These are phyloP conservation scores for Xylota segnis DNA, from an alignment of 2,888 invertebrate genomes.

Conservation along the genomic window DNA sequence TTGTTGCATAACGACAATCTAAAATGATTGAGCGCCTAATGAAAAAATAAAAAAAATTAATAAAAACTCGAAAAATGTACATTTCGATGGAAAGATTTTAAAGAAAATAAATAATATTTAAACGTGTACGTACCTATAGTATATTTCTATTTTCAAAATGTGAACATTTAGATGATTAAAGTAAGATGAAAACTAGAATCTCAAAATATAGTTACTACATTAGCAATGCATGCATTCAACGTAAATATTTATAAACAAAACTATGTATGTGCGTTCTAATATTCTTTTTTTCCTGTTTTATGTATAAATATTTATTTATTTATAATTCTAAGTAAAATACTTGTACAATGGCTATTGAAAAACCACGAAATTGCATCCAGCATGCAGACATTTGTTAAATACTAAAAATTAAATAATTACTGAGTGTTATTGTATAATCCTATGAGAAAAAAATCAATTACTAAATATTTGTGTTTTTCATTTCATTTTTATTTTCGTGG, in stretches of 20 bases:
- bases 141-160: slow-evolving; percentile 50
- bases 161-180: slow-evolving; percentile 37
- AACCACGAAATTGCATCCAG: not conserved
- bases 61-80: slow-evolving; percentile 29
- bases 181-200: slow-evolving; percentile 62
- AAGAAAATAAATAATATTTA: slow-evolving; percentile 11
- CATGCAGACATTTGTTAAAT: slow-evolving; percentile 45
- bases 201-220: slow-evolving; percentile 72
- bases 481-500: slow-evolving; percentile 21
- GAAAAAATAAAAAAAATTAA: slow-evolving; percentile 40
- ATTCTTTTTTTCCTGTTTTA: slow-evolving; percentile 38
- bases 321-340: slow-evolving; percentile 18
- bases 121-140: slow-evolving; percentile 40
- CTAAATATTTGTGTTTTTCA: slow-evolving; percentile 3
- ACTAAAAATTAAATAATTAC: slow-evolving; percentile 21
- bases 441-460: slow-evolving; percentile 39
- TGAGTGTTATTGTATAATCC: slow-evolving; percentile 60
- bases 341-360: slow-evolving; percentile 15
- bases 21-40: slow-evolving; percentile 65
- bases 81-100: slow-evolving; percentile 55
- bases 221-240: slow-evolving; percentile 27
- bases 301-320: slow-evolving; percentile 27
- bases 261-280: slow-evolving; percentile 27
- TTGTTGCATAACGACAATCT: slow-evolving; percentile 74
- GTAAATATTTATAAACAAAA: slow-evolving; percentile 9